Conservation (phyloP, 1,140 invertebrate species). For the Zaprionus lachaisei region DNA sequence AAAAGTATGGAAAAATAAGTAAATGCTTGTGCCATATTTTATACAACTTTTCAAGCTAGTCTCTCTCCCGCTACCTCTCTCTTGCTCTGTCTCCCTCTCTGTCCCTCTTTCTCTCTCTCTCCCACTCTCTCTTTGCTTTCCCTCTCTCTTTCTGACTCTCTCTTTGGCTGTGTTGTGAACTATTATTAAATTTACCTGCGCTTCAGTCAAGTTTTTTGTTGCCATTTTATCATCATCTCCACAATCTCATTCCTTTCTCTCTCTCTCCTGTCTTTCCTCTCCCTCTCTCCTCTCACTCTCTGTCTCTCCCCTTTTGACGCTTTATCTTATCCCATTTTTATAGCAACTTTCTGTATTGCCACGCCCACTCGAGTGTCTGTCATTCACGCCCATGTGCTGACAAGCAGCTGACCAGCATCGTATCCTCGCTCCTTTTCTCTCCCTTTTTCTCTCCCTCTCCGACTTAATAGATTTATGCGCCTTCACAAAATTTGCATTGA, state of each 20-base stretch:
- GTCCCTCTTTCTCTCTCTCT: not conserved
- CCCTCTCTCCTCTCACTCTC: not conserved
- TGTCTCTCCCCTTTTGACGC: not conserved
- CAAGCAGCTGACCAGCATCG: slow-evolving; percentile 20
- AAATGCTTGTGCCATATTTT: slow-evolving; percentile 52
- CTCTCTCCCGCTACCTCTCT: not conserved
- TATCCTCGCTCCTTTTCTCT: not conserved
- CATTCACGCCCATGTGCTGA: slow-evolving; percentile 21
- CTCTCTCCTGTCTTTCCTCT: not conserved
- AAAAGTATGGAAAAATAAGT: slow-evolving; percentile 28
- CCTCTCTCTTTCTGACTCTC: not conserved
- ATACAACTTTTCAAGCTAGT: slow-evolving; percentile 47
- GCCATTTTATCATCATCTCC: not conserved
- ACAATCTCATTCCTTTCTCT: not conserved
- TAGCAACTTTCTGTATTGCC: slow-evolving; percentile 28
- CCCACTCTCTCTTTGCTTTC: not conserved
- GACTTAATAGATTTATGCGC: not conserved
- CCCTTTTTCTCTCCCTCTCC: not conserved
- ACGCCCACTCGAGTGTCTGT: slow-evolving; percentile 21
- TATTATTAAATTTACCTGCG: slow-evolving; percentile 74
- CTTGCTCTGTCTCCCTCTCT: not conserved
- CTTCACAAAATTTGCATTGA: slow-evolving; percentile 54
- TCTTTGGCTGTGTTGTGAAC: slow-evolving; percentile 31
- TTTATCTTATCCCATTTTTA: not conserved
- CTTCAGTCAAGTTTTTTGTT: slow-evolving; percentile 56